A percentile compares a stretch with the other conserved stretches of the same genome.
These are phyloP conservation scores for Lypha dubia DNA, from an alignment of 2,888 invertebrate species.

Conservation along the genomic window DNA sequence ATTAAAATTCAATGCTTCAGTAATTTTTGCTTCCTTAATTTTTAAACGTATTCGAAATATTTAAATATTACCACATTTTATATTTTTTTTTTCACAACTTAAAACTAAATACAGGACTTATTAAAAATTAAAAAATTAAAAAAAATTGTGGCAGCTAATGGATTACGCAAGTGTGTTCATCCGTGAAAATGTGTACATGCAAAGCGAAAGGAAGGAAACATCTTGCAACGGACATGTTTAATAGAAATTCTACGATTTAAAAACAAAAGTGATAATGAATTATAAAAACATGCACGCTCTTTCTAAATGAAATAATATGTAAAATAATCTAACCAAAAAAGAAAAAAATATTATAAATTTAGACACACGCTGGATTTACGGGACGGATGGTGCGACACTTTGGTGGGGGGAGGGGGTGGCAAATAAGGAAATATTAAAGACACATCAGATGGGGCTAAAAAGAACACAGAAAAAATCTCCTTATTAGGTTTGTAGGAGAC, in stretches of 20 bases:
- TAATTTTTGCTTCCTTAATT: too few species aligned
- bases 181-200: slow-evolving; percentile 9
- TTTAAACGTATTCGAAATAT: too few species aligned
- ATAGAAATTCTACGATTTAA: slow-evolving; percentile 35
- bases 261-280: slow-evolving; percentile 49
- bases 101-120: not conserved
- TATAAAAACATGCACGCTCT: not conserved
- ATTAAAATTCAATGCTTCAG: too few species aligned
- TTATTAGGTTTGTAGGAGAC: too few species aligned
- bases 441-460: too few species aligned
- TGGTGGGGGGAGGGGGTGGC: not conserved
- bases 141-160: not conserved
- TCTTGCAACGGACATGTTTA: slow-evolving; percentile 57
- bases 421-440: not conserved
- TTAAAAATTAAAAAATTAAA: too few species aligned
- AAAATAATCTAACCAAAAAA: not conserved
- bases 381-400: not conserved
- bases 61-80: too few species aligned
- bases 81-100: too few species aligned
- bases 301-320: not conserved
- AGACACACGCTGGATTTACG: not conserved
- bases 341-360: not conserved
- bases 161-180: not conserved
- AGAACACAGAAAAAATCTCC: too few species aligned
- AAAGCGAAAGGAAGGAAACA: slow-evolving; percentile 50